These are phyloP conservation scores for Belgica antarctica DNA, from an alignment of 2,888 invertebrate genomes.

Conservation along the genomic window DNA sequence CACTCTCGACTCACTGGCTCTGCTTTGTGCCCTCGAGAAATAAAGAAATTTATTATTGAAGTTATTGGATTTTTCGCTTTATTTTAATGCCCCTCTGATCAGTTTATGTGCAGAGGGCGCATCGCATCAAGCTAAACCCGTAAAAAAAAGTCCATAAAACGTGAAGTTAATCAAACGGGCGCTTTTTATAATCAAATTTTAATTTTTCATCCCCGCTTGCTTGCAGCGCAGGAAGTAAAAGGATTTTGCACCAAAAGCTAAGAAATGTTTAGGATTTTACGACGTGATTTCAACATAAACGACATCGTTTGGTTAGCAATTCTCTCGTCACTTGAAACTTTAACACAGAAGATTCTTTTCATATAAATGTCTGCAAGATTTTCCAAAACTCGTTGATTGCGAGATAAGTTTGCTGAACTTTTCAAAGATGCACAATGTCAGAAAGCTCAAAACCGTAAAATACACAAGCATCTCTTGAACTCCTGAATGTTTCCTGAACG, in stretches of 20 bases:
- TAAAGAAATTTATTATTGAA: conserved; percentile 39
- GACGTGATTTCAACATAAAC: neutral
- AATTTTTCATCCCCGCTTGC: conserved; percentile 28
- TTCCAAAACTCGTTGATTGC: too few relatives aligned
- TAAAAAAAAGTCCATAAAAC: conserved; percentile 28
- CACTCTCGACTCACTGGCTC: neutral
- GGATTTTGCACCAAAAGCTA: conserved; percentile 6
- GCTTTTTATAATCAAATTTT: conserved; percentile 42
- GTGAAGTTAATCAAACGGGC: conserved; percentile 34
- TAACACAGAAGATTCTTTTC: neutral
- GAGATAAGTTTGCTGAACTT: too few relatives aligned
- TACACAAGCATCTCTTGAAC: too few relatives aligned
- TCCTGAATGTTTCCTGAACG: too few relatives aligned
- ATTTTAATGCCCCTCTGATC: conserved; percentile 33
- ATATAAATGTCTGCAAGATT: too few relatives aligned
- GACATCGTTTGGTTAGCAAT: neutral
- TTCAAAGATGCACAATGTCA: too few relatives aligned
- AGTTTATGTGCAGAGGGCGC: neutral
- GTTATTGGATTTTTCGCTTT: conserved; percentile 38
- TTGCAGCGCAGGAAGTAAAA: neutral
- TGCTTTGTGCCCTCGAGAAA: conserved; percentile 20
- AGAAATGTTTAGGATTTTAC: conserved; percentile 19
- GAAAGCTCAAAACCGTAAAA: too few relatives aligned
- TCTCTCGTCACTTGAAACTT: too few relatives aligned
- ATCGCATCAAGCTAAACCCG: neutral